Conservation (phyloP, 2,113 vertebrate genomes). For the Bettongia penicillata region DNA sequence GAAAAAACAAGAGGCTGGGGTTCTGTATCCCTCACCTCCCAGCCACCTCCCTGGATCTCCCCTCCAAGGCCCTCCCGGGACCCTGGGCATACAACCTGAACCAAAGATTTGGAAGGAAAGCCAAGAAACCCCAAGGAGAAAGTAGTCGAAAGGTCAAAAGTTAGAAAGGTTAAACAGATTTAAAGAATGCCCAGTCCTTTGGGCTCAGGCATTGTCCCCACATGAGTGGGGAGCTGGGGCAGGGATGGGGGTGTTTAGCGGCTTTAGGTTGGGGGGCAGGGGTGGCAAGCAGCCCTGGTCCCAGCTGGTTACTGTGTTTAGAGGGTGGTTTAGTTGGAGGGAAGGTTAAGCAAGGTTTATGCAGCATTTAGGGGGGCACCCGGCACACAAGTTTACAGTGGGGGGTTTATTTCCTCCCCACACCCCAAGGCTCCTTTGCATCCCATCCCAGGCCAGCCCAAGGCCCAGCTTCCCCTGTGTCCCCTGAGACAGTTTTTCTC, state of each 20-base stretch:
- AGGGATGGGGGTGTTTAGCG: conserved; percentile 68
- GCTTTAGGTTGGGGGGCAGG: conserved; percentile 70
- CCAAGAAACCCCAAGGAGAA: conserved; percentile 64
- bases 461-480: neutral
- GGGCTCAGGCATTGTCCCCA: conserved; percentile 46
- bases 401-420: conserved; percentile 46
- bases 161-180: conserved; percentile 91
- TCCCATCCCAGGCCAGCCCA: neutral
- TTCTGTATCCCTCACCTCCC: conserved; percentile 9
- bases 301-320: conserved; percentile 78
- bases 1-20: neutral
- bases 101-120: conserved; percentile 33
- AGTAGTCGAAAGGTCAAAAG: conserved; percentile 89
- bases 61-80: conserved; percentile 52
- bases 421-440: neutral
- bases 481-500: neutral
- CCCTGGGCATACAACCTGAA: conserved; percentile 56
- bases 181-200: conserved; percentile 75
- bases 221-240: conserved; percentile 34
- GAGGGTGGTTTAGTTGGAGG: conserved; percentile 77
- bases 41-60: conserved; percentile 49
- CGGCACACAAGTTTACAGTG: conserved; percentile 46
- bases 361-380: conserved; percentile 74
- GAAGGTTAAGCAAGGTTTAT: conserved; percentile 79
- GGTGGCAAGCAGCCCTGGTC: conserved; percentile 29